phyloP scores from a whole-genome alignment of 2,797 vertebrate species.

The Enteromius viviparus region DNA sequence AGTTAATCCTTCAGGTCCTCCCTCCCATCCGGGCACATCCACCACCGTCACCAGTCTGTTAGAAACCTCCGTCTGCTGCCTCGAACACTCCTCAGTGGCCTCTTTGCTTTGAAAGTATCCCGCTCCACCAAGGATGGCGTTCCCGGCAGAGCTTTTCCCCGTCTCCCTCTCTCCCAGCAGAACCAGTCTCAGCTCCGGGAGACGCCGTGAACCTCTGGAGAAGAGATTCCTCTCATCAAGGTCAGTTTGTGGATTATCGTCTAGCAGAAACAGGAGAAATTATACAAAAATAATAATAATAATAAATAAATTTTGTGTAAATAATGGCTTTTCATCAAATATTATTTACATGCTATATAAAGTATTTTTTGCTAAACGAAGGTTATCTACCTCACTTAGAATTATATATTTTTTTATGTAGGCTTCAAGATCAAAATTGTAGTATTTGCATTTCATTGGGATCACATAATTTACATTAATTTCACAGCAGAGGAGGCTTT shows the following conservation, averaged over 20 bases:
- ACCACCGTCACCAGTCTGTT: conserved; percentile 74
- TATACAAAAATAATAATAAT: not conserved
- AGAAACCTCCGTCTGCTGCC: conserved; percentile 69
- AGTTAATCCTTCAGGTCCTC: conserved; percentile 66
- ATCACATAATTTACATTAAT: too few relatives aligned
- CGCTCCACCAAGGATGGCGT: conserved; percentile 68
- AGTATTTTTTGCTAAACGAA: not conserved
- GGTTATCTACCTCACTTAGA: not conserved
- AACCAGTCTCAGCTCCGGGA: conserved; percentile 73
- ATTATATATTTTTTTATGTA: not conserved
- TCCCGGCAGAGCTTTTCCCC: conserved; percentile 78
- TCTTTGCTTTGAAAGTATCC: conserved; percentile 61
- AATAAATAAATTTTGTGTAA: not conserved
- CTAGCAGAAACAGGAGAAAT: conserved; percentile 53
- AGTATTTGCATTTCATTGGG: not conserved
- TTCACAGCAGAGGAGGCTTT: too few relatives aligned
- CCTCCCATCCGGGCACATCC: conserved; percentile 79
- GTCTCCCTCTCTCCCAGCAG: conserved; percentile 78
- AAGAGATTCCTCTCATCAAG: conserved; percentile 69
- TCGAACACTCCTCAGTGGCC: conserved; percentile 74
- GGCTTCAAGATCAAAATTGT: not conserved
- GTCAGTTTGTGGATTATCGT: conserved; percentile 65
- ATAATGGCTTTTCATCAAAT: not conserved
- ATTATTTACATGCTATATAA: not conserved
- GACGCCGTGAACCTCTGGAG: conserved; percentile 69